Conservation (phyloP, 2,797 vertebrate genomes). For the Rhincodon typus region DNA sequence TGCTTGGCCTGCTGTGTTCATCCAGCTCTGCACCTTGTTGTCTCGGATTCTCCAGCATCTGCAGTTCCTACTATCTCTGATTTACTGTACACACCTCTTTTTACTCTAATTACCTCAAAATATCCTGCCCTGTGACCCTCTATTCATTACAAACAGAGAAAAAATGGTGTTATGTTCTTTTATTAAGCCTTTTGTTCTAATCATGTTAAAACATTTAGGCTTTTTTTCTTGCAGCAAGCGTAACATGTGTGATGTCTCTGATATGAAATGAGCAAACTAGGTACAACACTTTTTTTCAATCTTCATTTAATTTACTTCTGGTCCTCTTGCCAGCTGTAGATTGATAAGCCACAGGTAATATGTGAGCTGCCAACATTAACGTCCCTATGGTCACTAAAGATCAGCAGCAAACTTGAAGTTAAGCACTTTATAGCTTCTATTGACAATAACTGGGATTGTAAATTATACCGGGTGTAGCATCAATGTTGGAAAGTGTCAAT, state of each 20-base stretch:
- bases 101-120: neutral
- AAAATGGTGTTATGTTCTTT: neutral
- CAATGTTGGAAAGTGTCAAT: slow-evolving; percentile 21
- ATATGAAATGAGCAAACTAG: neutral
- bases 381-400: slow-evolving; percentile 10
- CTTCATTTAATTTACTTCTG: neutral
- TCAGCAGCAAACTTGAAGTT: neutral
- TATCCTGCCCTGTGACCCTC: neutral
- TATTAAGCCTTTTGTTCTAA: neutral
- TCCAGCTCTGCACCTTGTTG: too few relatives aligned
- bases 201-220: neutral
- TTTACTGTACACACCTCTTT: neutral
- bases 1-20: too few relatives aligned
- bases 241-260: neutral
- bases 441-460: slow-evolving; percentile 7
- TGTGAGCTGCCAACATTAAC: neutral
- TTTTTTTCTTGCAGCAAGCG: neutral
- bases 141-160: neutral
- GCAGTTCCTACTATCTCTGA: too few relatives aligned
- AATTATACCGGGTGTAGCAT: slow-evolving; percentile 7
- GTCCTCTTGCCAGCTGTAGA: neutral
- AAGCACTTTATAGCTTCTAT: slow-evolving; percentile 23
- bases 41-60: too few relatives aligned
- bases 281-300: neutral
- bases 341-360: neutral